phyloP scores from a whole-genome alignment of 2,888 invertebrate species.

The Heliconius ethilla region DNA sequence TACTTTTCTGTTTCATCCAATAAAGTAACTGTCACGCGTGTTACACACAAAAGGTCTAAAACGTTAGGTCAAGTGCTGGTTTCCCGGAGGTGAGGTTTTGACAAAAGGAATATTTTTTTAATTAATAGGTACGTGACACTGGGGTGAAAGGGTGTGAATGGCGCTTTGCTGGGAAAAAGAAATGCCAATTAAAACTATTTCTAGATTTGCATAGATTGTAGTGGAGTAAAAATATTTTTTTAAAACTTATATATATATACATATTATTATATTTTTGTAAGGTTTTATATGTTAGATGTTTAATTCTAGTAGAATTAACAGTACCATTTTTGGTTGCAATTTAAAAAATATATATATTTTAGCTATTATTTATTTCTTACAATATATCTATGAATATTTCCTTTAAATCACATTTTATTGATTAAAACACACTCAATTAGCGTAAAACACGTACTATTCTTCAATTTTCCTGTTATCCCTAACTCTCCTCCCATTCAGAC shows the following conservation, averaged over 20 bases:
- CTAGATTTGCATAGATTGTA: too few species aligned
- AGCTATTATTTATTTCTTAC: not conserved
- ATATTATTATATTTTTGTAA: not conserved
- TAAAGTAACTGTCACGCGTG: slow-evolving; percentile 73
- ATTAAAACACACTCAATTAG: slow-evolving; percentile 41
- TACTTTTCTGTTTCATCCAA: slow-evolving; percentile 35
- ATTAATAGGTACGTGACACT: slow-evolving; percentile 64
- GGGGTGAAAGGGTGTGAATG: slow-evolving; percentile 55
- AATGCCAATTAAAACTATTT: slow-evolving; percentile 40
- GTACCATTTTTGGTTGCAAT: too few species aligned
- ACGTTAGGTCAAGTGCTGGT: slow-evolving; percentile 78
- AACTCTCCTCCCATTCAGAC: slow-evolving; percentile 37
- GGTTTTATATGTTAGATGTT: not conserved
- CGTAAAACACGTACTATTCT: slow-evolving; percentile 40
- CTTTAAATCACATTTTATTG: slow-evolving; percentile 32
- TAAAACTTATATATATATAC: too few species aligned
- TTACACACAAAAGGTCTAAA: slow-evolving; percentile 75
- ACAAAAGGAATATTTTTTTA: slow-evolving; percentile 70
- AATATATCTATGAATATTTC: not conserved
- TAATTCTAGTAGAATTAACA: too few species aligned
- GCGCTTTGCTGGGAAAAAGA: slow-evolving; percentile 24
- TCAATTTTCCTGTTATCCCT: slow-evolving; percentile 40
- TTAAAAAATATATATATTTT: too few species aligned
- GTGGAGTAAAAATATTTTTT: not conserved
- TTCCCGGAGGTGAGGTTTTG: slow-evolving; percentile 74